Evolutionary conservation across 2,113 vertebrate genomes (phyloP).

Genomic region (Martes martes): DNA sequence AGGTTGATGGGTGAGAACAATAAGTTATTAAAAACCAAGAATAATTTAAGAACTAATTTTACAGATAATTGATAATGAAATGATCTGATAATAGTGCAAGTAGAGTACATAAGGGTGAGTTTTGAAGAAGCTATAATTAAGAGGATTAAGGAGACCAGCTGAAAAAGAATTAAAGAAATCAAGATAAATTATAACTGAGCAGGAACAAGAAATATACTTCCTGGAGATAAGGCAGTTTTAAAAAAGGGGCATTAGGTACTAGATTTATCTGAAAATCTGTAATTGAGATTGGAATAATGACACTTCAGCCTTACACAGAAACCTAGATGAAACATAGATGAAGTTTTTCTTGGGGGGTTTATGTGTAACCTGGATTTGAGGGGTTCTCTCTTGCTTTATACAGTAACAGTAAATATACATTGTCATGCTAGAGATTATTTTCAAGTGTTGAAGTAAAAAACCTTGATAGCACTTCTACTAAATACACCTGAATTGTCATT

Average conservation of each 20-base stretch:
- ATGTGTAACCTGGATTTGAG: background rate
- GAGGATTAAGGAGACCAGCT: slow-evolving; percentile 66
- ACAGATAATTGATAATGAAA: slow-evolving; percentile 79
- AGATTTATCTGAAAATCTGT: slow-evolving; percentile 15
- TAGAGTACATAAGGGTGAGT: slow-evolving; percentile 55
- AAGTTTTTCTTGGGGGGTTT: background rate
- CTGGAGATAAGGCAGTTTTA: background rate
- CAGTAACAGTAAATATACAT: background rate
- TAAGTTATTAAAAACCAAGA: slow-evolving; percentile 73
- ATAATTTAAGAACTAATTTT: slow-evolving; percentile 77
- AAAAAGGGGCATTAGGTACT: background rate
- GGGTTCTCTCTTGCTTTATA: background rate
- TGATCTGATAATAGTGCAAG: slow-evolving; percentile 70
- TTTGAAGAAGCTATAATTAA: slow-evolving; percentile 70
- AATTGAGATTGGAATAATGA: background rate
- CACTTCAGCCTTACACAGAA: background rate
- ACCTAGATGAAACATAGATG: background rate
- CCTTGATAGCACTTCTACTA: background rate
- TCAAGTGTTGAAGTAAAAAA: background rate
- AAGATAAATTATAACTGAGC: slow-evolving; percentile 66
- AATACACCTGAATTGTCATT: background rate
- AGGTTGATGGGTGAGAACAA: slow-evolving; percentile 74
- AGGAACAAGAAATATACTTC: slow-evolving; percentile 59
- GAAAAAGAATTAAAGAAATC: slow-evolving; percentile 70
- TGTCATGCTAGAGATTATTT: background rate